These are phyloP conservation scores for Stercorarius parasiticus DNA, from an alignment of 2,113 vertebrate genomes.

Conservation along the genomic window DNA sequence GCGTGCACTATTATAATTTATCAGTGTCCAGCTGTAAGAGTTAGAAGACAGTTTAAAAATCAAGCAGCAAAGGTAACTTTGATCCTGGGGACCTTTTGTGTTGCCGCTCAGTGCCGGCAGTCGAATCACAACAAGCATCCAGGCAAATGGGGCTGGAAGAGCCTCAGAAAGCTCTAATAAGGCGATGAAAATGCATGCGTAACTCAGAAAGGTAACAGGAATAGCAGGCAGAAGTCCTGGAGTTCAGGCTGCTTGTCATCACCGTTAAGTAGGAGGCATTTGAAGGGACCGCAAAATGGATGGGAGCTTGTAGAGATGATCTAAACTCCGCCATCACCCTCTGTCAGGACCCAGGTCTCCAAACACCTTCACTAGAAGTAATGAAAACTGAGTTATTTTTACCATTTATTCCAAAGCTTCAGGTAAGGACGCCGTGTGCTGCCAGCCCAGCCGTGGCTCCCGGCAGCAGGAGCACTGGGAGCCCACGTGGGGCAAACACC, in stretches of 20 bases:
- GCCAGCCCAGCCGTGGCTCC: rapidly evolving
- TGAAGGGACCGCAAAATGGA: background rate
- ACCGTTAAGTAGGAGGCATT: background rate
- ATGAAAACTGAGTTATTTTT: background rate
- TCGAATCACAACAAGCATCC: rapidly evolving
- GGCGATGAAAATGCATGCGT: background rate
- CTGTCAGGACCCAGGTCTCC: background rate
- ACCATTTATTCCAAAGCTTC: background rate
- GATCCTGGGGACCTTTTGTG: background rate
- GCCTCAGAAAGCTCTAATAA: background rate
- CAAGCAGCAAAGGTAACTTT: background rate
- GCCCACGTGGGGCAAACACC: rapidly evolving
- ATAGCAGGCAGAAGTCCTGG: background rate
- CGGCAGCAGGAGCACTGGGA: too few relatives aligned
- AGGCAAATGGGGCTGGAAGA: background rate
- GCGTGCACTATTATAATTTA: rapidly evolving
- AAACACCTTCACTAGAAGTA: background rate
- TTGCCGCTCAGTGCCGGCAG: rapidly evolving
- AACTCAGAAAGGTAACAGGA: background rate
- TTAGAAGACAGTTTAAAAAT: background rate
- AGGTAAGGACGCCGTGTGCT: rapidly evolving
- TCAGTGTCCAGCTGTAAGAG: background rate
- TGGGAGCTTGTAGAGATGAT: background rate
- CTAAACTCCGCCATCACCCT: background rate
- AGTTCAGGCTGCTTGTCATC: background rate